Evolutionary conservation across 1,140 invertebrate genomes (phyloP).

Genomic region (Agrypnia vestita): DNA sequence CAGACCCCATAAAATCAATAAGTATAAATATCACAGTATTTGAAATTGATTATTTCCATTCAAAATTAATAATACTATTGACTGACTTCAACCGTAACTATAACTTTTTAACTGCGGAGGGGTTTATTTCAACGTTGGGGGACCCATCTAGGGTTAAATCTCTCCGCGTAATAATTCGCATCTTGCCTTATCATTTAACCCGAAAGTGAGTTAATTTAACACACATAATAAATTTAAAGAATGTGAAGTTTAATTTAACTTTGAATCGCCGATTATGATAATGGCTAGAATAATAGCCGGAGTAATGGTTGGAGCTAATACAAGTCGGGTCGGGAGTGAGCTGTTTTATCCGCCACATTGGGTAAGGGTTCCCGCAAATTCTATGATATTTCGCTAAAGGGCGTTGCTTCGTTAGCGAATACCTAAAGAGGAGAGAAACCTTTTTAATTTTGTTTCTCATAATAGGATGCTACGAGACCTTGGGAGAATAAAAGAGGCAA

Average conservation of each 20-base stretch:
- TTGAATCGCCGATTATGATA: constrained; percentile 40
- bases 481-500: too few relatives aligned
- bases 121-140: too few relatives aligned
- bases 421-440: not conserved
- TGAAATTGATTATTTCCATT: too few relatives aligned
- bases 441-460: not conserved
- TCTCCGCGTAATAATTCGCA: constrained; percentile 25
- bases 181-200: constrained; percentile 40
- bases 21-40: too few relatives aligned
- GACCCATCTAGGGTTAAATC: not conserved
- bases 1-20: too few relatives aligned
- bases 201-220: constrained; percentile 27
- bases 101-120: too few relatives aligned
- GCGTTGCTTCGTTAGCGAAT: constrained; percentile 23
- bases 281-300: constrained; percentile 14
- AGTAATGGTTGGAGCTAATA: constrained; percentile 13
- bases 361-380: not conserved
- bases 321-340: not conserved
- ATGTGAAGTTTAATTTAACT: constrained; percentile 46
- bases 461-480: too few relatives aligned
- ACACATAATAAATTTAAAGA: constrained; percentile 43
- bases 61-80: too few relatives aligned
- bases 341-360: too few relatives aligned
- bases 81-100: too few relatives aligned
- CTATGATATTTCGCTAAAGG: constrained; percentile 6